Conservation (phyloP, 2,797 vertebrate species). For the Sebastes kiyomatsui region DNA sequence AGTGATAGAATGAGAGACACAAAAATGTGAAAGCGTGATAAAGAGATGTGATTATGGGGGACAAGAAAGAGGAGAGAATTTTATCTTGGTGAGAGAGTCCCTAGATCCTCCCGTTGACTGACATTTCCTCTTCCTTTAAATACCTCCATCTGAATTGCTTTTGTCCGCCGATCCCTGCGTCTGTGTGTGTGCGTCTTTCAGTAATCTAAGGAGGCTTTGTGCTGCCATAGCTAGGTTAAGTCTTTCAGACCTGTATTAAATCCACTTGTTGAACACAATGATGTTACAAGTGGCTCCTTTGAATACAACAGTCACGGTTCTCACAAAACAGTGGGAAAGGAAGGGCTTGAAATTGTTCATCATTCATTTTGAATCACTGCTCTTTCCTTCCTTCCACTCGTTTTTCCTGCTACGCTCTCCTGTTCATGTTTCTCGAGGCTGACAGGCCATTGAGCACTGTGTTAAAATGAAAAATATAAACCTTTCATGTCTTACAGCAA, state of each 20-base stretch:
- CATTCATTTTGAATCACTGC: not conserved
- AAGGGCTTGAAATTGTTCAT: constrained; percentile 16
- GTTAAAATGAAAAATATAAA: constrained; percentile 36
- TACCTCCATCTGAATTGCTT: constrained; percentile 61
- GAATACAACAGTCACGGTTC: constrained; percentile 15
- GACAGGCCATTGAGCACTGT: not conserved
- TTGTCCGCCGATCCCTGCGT: constrained; percentile 41
- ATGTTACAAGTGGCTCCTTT: constrained; percentile 63
- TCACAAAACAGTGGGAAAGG: constrained; percentile 9
- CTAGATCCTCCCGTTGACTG: constrained; percentile 67
- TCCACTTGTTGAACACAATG: constrained; percentile 73
- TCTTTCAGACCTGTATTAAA: constrained; percentile 63
- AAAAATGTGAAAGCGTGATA: constrained; percentile 41
- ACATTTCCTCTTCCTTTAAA: constrained; percentile 75
- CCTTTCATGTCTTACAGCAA: not conserved
- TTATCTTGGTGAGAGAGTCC: constrained; percentile 61
- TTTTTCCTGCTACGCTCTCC: not conserved
- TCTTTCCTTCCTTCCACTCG: not conserved
- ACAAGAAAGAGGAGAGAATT: constrained; percentile 50
- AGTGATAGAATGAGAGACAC: not conserved
- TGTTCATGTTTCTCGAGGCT: not conserved
- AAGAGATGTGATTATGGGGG: constrained; percentile 50
- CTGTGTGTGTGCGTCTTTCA: constrained; percentile 15
- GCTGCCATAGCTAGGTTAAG: constrained; percentile 50
- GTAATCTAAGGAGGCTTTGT: constrained; percentile 69